Evolutionary conservation across 2,113 vertebrate species (phyloP).

Genomic region (Ploceus nigricollis): DNA sequence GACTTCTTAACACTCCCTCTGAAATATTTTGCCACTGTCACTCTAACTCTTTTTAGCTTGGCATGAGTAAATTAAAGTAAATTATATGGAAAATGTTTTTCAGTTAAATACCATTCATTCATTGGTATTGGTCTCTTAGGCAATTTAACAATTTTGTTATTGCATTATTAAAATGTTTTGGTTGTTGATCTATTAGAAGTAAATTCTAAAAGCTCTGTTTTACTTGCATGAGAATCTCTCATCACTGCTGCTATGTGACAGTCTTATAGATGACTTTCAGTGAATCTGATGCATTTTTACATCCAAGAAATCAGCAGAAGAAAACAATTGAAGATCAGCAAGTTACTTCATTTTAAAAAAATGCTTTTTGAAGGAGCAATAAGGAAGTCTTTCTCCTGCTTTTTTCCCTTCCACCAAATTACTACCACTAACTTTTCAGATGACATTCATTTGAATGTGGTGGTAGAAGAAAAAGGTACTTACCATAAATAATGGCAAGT

Average conservation of each 20-base stretch:
- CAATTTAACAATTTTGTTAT: neutral
- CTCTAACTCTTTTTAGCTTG: neutral
- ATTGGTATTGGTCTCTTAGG: slow-evolving; percentile 8
- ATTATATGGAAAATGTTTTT: neutral
- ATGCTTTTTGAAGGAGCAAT: slow-evolving; percentile 60
- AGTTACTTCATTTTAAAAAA: neutral
- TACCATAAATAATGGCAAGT: slow-evolving; percentile 67
- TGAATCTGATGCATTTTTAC: slow-evolving; percentile 21
- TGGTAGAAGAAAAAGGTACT: slow-evolving; percentile 65
- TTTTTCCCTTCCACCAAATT: slow-evolving; percentile 50
- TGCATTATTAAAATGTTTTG: neutral
- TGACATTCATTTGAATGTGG: slow-evolving; percentile 74
- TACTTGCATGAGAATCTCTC: slow-evolving; percentile 16
- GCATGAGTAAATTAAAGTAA: slow-evolving; percentile 12
- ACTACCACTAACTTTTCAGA: slow-evolving; percentile 58
- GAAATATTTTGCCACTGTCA: slow-evolving; percentile 26
- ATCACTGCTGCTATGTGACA: slow-evolving; percentile 15
- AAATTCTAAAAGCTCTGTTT: neutral
- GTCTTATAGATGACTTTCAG: neutral
- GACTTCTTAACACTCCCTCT: slow-evolving; percentile 9
- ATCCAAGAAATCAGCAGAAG: slow-evolving; percentile 20
- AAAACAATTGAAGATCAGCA: neutral
- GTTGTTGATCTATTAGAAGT: slow-evolving; percentile 15
- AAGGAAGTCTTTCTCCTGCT: slow-evolving; percentile 57
- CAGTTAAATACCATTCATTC: neutral